These are phyloP conservation scores for Myanophis thanlyinensis DNA, from an alignment of 2,113 vertebrate species.

Conservation along the genomic window DNA sequence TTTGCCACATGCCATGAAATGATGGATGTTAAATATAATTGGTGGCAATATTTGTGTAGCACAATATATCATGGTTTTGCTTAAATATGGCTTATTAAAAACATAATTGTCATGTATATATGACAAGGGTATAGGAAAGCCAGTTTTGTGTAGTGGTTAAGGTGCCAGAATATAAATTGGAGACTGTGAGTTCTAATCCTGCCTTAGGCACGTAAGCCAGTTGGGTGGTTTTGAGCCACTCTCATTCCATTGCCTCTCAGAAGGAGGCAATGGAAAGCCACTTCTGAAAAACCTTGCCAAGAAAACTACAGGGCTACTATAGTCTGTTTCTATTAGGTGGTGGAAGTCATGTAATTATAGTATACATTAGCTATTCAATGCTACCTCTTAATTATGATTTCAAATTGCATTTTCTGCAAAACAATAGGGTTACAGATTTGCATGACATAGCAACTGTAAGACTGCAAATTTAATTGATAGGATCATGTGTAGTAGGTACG, in stretches of 20 bases:
- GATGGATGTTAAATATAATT: not conserved
- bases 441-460: not conserved
- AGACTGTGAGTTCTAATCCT: not conserved
- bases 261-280: not conserved
- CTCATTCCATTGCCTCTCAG: not conserved
- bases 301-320: no score
- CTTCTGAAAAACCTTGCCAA: not conserved
- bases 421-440: not conserved
- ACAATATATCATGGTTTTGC: not conserved
- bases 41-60: not conserved
- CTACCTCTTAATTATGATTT: not conserved
- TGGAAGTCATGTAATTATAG: not conserved
- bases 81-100: not conserved
- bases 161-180: not conserved
- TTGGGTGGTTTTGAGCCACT: not conserved
- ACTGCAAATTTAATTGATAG: not conserved
- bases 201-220: not conserved
- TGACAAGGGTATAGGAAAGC: not conserved
- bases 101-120: not conserved
- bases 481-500: not conserved
- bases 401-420: not conserved
- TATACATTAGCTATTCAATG: not conserved
- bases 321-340: not conserved
- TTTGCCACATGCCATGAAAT: not conserved
- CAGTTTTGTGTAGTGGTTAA: not conserved